These are phyloP conservation scores for Tiliqua scincoides DNA, from an alignment of 2,113 vertebrate genomes.

Conservation along the genomic window DNA sequence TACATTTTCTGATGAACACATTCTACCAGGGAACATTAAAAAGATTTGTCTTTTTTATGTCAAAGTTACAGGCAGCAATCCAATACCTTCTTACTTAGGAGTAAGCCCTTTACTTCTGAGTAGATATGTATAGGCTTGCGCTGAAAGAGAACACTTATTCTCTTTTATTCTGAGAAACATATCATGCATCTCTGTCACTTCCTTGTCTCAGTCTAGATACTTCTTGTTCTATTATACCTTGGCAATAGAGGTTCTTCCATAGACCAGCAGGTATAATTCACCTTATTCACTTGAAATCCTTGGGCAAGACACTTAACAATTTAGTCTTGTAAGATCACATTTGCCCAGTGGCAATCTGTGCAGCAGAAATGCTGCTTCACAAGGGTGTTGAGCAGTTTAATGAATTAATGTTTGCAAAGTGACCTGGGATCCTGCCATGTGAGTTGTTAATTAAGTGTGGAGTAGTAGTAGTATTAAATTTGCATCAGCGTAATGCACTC, in stretches of 20 bases:
- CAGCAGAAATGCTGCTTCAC: background rate
- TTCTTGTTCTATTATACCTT: background rate
- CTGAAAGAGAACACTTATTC: too few species aligned
- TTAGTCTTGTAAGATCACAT: background rate
- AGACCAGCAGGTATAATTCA: background rate
- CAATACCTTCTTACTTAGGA: too few species aligned
- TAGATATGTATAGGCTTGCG: background rate
- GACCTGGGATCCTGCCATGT: background rate
- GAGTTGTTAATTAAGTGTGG: conserved; percentile 7
- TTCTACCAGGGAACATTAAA: background rate
- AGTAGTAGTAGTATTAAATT: conserved; percentile 11
- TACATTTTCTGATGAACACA: background rate
- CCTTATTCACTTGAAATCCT: background rate
- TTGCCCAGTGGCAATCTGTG: background rate
- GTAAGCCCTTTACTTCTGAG: too few species aligned
- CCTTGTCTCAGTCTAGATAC: background rate
- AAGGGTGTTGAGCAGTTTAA: background rate
- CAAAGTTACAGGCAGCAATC: too few species aligned
- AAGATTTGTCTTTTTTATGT: background rate
- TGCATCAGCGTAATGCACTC: conserved; percentile 21
- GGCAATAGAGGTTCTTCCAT: background rate
- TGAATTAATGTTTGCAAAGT: conserved; percentile 33
- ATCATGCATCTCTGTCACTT: background rate
- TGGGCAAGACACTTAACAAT: background rate
- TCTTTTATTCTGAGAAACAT: too few species aligned